Conservation (phyloP, 2,797 vertebrate genomes). For the Sphenopsis melanotis region DNA sequence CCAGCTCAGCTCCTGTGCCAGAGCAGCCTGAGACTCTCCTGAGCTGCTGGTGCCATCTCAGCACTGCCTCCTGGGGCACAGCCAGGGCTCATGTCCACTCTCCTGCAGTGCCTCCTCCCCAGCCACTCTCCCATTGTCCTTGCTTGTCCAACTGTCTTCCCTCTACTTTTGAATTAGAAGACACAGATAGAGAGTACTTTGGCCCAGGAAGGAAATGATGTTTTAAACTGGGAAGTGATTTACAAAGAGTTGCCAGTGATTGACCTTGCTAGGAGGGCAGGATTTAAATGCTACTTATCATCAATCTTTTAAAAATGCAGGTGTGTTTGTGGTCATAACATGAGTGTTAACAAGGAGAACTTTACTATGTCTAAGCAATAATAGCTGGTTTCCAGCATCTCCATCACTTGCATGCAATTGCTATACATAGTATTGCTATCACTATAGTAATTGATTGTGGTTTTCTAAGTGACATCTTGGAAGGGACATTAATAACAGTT, state of each 20-base stretch:
- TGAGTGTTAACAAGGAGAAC: not conserved
- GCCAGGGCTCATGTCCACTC: rapidly evolving
- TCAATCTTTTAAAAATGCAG: not conserved
- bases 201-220: not conserved
- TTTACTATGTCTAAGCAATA: not conserved
- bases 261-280: not conserved
- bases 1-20: not conserved
- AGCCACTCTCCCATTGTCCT: not conserved
- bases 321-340: not conserved
- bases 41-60: not conserved
- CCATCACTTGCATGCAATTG: not conserved
- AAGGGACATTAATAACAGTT: constrained; percentile 2
- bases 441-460: not conserved
- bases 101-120: not conserved
- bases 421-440: not conserved
- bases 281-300: not conserved
- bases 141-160: not conserved
- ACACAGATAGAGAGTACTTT: not conserved
- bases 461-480: constrained; percentile 7
- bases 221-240: not conserved
- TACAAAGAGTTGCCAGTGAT: not conserved
- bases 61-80: not conserved
- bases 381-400: not conserved
- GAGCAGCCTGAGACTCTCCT: not conserved
- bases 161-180: not conserved